Percentiles rank a stretch among this genome's conserved stretches.
Conservation (phyloP, 2,888 invertebrate genomes). For the Ormyrus nitidulus region DNA sequence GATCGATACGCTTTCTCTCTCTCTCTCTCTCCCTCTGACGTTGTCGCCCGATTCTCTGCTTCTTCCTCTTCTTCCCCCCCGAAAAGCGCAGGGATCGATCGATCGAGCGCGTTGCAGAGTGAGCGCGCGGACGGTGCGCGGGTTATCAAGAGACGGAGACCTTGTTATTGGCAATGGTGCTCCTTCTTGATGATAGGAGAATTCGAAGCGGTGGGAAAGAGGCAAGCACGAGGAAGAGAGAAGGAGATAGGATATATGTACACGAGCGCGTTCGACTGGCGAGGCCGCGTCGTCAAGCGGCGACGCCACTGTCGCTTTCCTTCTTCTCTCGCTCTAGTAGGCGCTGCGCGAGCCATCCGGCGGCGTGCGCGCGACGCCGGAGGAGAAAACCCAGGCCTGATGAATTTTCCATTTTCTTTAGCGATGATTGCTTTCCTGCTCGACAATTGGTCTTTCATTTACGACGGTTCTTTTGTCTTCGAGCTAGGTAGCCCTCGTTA, state of each 20-base stretch:
- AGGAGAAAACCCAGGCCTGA: too few species aligned
- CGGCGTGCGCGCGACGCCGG: too few species aligned
- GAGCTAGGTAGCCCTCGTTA: too few species aligned
- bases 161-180: constrained; percentile 65
- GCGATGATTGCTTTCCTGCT: too few species aligned
- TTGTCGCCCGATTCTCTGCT: background rate
- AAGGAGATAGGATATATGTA: too few species aligned
- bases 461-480: too few species aligned
- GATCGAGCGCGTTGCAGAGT: background rate
- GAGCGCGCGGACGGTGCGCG: constrained; percentile 35
- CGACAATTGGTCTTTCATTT: too few species aligned
- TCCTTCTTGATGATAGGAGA: background rate
- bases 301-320: constrained; percentile 48
- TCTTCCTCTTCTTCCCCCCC: too few species aligned
- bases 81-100: background rate
- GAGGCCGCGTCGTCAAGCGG: constrained; percentile 45
- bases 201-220: background rate
- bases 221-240: background rate
- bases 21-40: background rate
- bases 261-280: background rate
- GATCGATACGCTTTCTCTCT: constrained; percentile 37
- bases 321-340: background rate
- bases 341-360: background rate
- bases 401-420: too few species aligned
- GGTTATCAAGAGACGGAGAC: constrained; percentile 67